Conservation (phyloP, 1,140 invertebrate genomes). For the Probaryconus sp. region DNA sequence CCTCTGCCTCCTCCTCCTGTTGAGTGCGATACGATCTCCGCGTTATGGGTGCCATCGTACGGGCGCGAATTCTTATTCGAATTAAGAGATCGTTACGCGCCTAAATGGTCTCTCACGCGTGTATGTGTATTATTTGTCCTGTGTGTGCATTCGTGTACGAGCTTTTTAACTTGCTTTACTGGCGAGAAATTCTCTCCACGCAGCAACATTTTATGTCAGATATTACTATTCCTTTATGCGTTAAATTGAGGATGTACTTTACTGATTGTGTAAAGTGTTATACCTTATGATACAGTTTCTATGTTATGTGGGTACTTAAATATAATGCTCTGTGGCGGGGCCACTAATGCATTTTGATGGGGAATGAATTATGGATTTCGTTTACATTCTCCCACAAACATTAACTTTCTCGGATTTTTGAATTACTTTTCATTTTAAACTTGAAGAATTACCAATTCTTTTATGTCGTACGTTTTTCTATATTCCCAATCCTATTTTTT, state of each 20-base stretch:
- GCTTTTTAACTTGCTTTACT: constrained; percentile 32
- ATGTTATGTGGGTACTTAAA: background rate
- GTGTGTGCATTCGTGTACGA: too few relatives aligned
- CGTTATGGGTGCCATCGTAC: constrained; percentile 34
- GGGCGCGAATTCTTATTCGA: constrained; percentile 43
- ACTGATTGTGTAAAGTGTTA: constrained; percentile 34
- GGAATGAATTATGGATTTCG: too few relatives aligned
- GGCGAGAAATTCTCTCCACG: constrained; percentile 33
- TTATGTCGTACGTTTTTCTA: too few relatives aligned
- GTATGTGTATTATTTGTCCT: too few relatives aligned
- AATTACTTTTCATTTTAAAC: too few relatives aligned
- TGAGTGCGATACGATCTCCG: constrained; percentile 14
- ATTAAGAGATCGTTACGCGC: constrained; percentile 51
- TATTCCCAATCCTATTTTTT: too few relatives aligned
- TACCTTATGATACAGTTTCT: constrained; percentile 32
- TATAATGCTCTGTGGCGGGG: background rate
- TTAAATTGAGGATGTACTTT: constrained; percentile 53
- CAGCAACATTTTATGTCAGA: constrained; percentile 32
- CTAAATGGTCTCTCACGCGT: too few relatives aligned
- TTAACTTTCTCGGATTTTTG: too few relatives aligned
- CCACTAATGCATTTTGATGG: too few relatives aligned
- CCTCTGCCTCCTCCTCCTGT: background rate
- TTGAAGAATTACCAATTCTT: too few relatives aligned
- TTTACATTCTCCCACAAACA: too few relatives aligned
- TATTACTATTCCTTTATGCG: constrained; percentile 48